Evolutionary conservation across 2,888 invertebrate species (phyloP).

Genomic region (Dioctria rufipes): DNA sequence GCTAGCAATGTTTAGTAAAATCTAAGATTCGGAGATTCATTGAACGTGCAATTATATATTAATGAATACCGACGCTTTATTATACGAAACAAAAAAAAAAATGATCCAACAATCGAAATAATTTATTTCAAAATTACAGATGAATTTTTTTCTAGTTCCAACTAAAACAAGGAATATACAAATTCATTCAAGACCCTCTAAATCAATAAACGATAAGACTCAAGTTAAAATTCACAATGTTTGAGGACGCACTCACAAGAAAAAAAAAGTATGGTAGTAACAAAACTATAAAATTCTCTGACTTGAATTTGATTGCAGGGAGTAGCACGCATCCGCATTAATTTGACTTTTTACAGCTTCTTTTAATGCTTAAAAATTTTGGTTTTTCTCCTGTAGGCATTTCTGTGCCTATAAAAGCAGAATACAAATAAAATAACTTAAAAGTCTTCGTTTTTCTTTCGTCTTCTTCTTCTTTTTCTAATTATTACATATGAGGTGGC

Average conservation of each 20-base stretch:
- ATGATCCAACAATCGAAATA: constrained; percentile 45
- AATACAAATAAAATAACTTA: constrained; percentile 24
- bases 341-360: constrained; percentile 27
- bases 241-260: constrained; percentile 13
- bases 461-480: neutral
- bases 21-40: too few species aligned
- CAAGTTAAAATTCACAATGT: neutral
- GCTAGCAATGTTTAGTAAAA: too few species aligned
- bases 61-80: too few species aligned
- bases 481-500: neutral
- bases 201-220: constrained; percentile 19
- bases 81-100: too few species aligned
- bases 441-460: neutral
- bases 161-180: constrained; percentile 39
- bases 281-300: constrained; percentile 35
- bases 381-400: constrained; percentile 55
- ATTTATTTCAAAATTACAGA: constrained; percentile 51
- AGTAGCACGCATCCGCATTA: constrained; percentile 16
- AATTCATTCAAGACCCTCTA: constrained; percentile 42
- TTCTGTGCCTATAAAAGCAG: constrained; percentile 35
- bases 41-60: too few species aligned
- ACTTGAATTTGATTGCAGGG: constrained; percentile 39
- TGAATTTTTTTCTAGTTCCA: constrained; percentile 30
- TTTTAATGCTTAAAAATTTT: constrained; percentile 58
- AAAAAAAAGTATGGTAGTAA: constrained; percentile 7